Evolutionary conservation across 2,113 vertebrate species (phyloP), one percentile per base, ranked within the genome.

Genomic region (Calyptomena viridis): DNA sequence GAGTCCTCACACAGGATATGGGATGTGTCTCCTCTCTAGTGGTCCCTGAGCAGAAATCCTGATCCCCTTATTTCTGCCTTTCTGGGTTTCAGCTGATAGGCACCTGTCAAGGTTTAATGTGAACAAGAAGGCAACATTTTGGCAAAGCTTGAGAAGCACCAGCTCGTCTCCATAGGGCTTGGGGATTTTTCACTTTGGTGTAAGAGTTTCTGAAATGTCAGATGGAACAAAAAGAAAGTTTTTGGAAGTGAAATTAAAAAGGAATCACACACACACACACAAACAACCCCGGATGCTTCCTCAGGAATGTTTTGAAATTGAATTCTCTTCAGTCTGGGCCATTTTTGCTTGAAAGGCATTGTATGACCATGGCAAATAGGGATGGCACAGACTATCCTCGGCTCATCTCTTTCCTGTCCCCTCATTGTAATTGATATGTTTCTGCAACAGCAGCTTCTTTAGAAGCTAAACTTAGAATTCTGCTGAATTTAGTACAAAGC

Each of bases 401-500:
- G 5, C 49, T 28, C 3, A 4, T 30, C 37, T 81, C 33, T 79
- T 25, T 69, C 42, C 44, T 37, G 23, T 71, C 44, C 35, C n/a
- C 12, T 82, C 27, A 2, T 30, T 82, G 50, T 75, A n/a, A 56
- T 20, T 52, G 42, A 52, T 75, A 12, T 4, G 17, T 79, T 67
- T 81, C 52, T 90, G 42, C 47, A 47, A 47, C 33, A 88, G 28
- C 67, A 72, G 40, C 59, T 84, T 75, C 50, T 84, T 81, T 42
- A 52, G 50, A 87, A 66, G 44, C 84, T 95, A 52, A 92, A 87
- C 50, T 81, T 53, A 50, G 55, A 55, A 55, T 75, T 90, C 62
- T 90, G 60, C 40, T 83, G 46, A 63, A 67, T 55, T 55, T 56
- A 72, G 52, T n/a, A 5, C 40, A 33, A 49, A 83, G 40, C 30